Evolutionary conservation across 1,140 invertebrate species (phyloP), one percentile per base, ranked within the genome.

Genomic region (Himalopsyche phryganea): DNA sequence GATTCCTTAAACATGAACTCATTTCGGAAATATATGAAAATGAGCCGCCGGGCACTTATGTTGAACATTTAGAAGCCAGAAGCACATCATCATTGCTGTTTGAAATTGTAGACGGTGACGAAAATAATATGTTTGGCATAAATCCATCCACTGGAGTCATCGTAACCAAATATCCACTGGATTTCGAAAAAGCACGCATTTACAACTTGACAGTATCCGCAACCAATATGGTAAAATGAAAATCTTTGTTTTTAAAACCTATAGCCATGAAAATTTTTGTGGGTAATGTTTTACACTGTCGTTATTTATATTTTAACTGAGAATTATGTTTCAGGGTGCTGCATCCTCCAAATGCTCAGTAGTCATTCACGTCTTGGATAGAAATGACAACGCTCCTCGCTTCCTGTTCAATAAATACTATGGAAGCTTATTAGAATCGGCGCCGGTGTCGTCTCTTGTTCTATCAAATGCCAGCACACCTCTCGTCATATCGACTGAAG

Each of bases 81-180:
- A 89, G 88, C 58, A 87, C 86, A 0, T 91, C 89, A 0, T 88
- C 89, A 0, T 72, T 92, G 14, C 83, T 87, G 64, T 97, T 90
- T 76, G 87, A 90, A 72, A 90, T 96, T 35, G 75, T 84, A n/a
- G 76, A 79, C 41, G 92, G 92, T 0, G 91, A 94, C 68, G 69
- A 73, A 2, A 84, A 85, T 49, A 84, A 86, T 50, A 81, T 83
- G 32, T 95, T 95, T 75, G 80, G 84, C 15, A 83, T 94, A 14
- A 92, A 92, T 73, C 91, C 92, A 1, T 90, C 87, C 47, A 92
- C 90, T 32, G 92, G 92, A 1, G 81, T 90, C 10, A 85, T 94
- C 42, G 82, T 84, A 9, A 86, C 89, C 0, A 85, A 85, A 65
- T 80, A 82, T 52, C 78, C 80, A 17, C 79, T 95, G 33, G 92